Evolutionary conservation across 1,140 invertebrate species (phyloP), one percentile per base, ranked within the genome.

Genomic region (Linepithema humile): DNA sequence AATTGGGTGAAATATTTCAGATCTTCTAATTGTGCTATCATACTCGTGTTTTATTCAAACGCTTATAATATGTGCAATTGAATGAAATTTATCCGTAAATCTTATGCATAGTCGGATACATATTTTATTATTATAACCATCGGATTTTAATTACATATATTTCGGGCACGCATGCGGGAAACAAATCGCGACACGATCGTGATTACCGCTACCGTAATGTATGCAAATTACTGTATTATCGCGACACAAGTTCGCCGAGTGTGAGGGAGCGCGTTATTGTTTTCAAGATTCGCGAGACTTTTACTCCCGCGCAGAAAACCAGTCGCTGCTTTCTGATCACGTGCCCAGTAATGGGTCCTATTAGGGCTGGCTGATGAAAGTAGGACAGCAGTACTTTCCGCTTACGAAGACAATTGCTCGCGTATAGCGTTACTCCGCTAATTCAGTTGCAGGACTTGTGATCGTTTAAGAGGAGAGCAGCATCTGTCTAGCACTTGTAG

Each of bases 361-460:
- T 80, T 73, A 74, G 38, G 72, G 59, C 82, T 69, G 32, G 29
- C 77, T 20, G 73, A 84, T 84, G 73, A 32, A 86, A 86, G 73
- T 86, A 77, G 85, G 82, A 84, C 82, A 84, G 65, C 48, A 78
- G 65, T 78, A 50, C 64, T 80, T 80, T 67, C 26, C 26, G 23
- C 62, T 78, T 55, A 64, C 64, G 57, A 67, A 40, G 73, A 82
- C 82, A 73, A 64, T 64, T 67, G 74, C 48, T 32, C 57, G 65
- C 48, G 64, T 67, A 40, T 40, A 78, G 75, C 48, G 62, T 32
- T 69, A 35, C 10, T 55, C 26, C 48, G 75, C 64, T 38, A 64
- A 80, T 64, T 80, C 75, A 80, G 70, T 80, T 80, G 75, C 75
- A 80, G 75, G 64, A 80, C 64, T 48, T 69, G 53, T 69, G 64